Evolutionary conservation across 2,113 vertebrate genomes (phyloP).

Genomic region (Pogonocichla stellata): DNA sequence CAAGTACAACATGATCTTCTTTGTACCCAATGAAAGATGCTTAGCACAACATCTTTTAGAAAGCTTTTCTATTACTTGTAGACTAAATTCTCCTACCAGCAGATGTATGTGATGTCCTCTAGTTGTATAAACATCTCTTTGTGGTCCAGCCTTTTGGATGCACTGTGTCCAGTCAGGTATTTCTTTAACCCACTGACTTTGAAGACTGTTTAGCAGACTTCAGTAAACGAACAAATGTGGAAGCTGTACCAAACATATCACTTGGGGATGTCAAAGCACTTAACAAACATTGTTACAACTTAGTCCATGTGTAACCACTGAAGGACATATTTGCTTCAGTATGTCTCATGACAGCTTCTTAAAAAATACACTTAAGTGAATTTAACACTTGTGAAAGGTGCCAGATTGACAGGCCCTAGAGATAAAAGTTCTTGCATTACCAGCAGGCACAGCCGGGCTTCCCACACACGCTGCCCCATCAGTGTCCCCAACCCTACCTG

Average conservation of each 20-base stretch:
- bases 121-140: not conserved
- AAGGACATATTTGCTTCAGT: conserved; percentile 72
- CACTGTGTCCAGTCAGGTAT: not conserved
- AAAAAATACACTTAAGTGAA: conserved; percentile 59
- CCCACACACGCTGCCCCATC: conserved; percentile 33
- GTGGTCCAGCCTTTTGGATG: not conserved
- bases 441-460: conserved; percentile 53
- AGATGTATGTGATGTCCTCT: not conserved
- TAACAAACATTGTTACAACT: conserved; percentile 65
- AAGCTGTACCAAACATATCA: conserved; percentile 69
- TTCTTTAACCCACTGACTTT: conserved; percentile 32
- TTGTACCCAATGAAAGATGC: not conserved
- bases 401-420: conserved; percentile 64
- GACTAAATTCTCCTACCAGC: not conserved
- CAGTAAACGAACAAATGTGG: conserved; percentile 64
- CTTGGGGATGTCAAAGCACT: conserved; percentile 67
- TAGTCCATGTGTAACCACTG: conserved; percentile 70
- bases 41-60: not conserved
- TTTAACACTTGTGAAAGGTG: conserved; percentile 69
- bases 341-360: conserved; percentile 72
- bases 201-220: conserved; percentile 46
- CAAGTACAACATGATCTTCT: not conserved
- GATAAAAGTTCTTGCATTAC: conserved; percentile 57
- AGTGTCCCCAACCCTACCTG: conserved; percentile 37
- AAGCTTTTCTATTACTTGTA: not conserved